Evolutionary conservation across 2,797 vertebrate species (phyloP).

Genomic region (Pipistrellus kuhlii): DNA sequence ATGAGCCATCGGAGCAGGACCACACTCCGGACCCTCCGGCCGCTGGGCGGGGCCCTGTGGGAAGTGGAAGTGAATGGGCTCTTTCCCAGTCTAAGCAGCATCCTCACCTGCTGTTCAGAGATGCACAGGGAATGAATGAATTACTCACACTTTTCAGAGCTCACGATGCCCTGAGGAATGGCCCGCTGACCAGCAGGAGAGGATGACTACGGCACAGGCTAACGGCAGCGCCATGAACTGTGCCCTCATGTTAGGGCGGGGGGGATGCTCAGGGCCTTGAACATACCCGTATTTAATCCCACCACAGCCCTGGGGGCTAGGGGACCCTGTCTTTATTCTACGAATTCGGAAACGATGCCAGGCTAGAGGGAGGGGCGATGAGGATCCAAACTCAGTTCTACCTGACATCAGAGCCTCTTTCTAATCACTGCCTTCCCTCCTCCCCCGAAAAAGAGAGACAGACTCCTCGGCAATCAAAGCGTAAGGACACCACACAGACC

Average conservation of each 20-base stretch:
- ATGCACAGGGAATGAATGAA: not conserved
- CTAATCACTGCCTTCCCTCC: not conserved
- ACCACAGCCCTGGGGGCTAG: not conserved
- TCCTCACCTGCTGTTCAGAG: not conserved
- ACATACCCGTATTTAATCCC: too few species aligned
- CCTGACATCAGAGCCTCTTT: not conserved
- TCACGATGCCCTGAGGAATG: not conserved
- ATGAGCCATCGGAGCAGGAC: not conserved
- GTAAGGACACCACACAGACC: not conserved
- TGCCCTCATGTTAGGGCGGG: rapidly evolving
- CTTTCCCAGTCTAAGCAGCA: not conserved
- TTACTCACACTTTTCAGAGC: not conserved
- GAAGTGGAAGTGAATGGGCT: not conserved
- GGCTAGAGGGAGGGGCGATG: not conserved
- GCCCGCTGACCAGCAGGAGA: not conserved
- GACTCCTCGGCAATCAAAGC: not conserved
- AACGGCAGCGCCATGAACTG: not conserved
- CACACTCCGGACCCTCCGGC: not conserved
- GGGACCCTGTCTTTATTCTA: not conserved
- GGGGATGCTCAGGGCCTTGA: not conserved
- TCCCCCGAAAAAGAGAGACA: not conserved
- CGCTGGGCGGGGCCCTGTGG: not conserved
- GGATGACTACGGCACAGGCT: rapidly evolving
- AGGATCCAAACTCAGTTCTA: not conserved
- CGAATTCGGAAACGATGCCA: not conserved